Base-by-base conservation (phyloP, 2,113 vertebrate genomes). In the Ochotona curzoniae region DNA sequence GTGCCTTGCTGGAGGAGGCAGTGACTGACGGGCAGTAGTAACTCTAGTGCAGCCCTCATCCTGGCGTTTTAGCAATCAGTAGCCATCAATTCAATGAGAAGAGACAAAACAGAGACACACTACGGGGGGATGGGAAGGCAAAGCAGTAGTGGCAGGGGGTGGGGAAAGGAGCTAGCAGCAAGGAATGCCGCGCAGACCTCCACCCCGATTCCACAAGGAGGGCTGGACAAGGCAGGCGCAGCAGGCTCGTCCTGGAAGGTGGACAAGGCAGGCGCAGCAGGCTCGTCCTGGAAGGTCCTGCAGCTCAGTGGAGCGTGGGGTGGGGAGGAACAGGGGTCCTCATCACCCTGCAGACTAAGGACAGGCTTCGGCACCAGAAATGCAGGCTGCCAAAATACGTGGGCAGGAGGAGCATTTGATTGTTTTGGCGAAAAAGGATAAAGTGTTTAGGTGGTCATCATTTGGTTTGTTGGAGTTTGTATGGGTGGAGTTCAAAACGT, bases 81-180 rank as follows among this genome's bases (percentile, higher is more conserved):
- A 81, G 76, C 63, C 69, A 64, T 94, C 51, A 38, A 15, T 80
- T 89, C 90, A 80, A 9, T 49, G 69, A 90, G 38, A 60, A 66
- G 87, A 76, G 78, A 60, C 54, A 80, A 73, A 81, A 71, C 18
- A 90, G 54, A 38, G 25, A 38, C 2, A 35, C 15, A 32, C 5
- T 47, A 63, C 63, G 18, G 3, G 57, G 30, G 30, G 15, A 32
- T 49, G 18, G 25, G 63, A 57, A 44, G 21, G 25, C 25, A 23
- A 70, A 47, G 38, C 30, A 76, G 66, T 38, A 26, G 6, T 10
- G 23, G 38, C 12, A 63, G 54, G 71, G 23, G 49, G 11, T 35
- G n/a, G 30, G n/a, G 60, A 17, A 83, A 71, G 57, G 8, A 89
- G 63, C 64, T 60, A 9, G 78, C 28, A 54, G 69, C 44, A 23